A percentile compares a stretch with the other conserved stretches of the same genome.
These are phyloP conservation scores for Lindbergichthys nudifrons DNA, from an alignment of 2,797 vertebrate genomes.

Conservation along the genomic window DNA sequence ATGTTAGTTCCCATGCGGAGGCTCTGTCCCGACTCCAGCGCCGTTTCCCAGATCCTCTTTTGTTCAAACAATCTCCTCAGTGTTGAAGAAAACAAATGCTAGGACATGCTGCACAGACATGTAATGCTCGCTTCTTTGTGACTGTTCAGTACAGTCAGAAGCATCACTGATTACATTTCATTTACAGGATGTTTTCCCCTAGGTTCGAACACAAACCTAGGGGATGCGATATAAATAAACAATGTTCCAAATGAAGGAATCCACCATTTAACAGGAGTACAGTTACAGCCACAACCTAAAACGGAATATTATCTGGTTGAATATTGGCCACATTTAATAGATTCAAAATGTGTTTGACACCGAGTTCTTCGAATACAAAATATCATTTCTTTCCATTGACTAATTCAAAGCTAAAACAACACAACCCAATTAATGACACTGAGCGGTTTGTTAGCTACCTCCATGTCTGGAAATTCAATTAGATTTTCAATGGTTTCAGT, in stretches of 20 bases:
- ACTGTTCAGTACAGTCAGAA: conserved; percentile 1
- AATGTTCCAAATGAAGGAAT: neutral
- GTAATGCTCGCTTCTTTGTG: neutral
- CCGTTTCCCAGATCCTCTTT: neutral
- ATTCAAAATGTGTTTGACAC: conserved; percentile 22
- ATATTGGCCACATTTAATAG: neutral
- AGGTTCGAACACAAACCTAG: too few species aligned
- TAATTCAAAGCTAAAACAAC: conserved; percentile 10
- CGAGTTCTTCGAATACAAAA: neutral
- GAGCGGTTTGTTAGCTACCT: neutral
- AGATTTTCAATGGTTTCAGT: neutral
- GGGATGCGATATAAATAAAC: neutral
- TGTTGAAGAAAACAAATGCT: conserved; percentile 5
- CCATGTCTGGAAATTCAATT: conserved; percentile 1
- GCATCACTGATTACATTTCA: neutral
- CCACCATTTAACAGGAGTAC: neutral
- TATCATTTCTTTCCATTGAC: conserved; percentile 11
- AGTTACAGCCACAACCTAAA: neutral
- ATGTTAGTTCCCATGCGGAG: conserved; percentile 8
- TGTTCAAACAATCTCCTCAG: neutral
- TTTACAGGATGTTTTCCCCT: neutral
- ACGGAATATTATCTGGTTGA: neutral
- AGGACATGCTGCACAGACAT: neutral
- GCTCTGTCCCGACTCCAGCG: neutral
- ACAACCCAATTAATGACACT: conserved; percentile 5